phyloP scores from a whole-genome alignment of 2,113 vertebrate genomes.

The Tylochromis polylepis region DNA sequence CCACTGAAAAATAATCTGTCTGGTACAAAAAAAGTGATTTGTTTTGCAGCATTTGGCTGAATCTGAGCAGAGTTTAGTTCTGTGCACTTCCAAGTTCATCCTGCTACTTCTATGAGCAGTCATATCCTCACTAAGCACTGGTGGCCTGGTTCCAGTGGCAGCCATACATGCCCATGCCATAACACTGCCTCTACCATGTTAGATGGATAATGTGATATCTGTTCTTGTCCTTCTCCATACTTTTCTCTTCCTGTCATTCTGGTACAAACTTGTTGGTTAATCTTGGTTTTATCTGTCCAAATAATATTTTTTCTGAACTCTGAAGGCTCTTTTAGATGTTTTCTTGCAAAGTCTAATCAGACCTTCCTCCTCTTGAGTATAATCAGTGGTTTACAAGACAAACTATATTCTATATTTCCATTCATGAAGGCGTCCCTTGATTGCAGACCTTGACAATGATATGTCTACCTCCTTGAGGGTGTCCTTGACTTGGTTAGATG shows the following conservation, averaged over 20 bases:
- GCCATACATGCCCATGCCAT: not conserved
- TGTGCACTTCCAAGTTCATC: not conserved
- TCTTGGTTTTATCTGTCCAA: not conserved
- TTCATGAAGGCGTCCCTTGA: rapidly evolving
- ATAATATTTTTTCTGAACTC: not conserved
- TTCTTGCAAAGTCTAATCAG: not conserved
- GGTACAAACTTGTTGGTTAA: not conserved
- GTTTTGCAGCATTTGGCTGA: not conserved
- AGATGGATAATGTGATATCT: not conserved
- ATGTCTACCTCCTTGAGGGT: not conserved
- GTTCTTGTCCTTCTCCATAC: not conserved
- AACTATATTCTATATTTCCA: not conserved
- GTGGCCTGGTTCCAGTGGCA: not conserved
- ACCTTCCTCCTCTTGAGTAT: not conserved
- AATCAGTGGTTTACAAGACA: not conserved
- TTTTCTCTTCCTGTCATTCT: not conserved
- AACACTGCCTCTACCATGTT: not conserved
- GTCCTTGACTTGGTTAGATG: not conserved
- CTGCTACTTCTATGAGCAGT: not conserved
- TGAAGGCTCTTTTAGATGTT: not conserved
- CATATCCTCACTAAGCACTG: not conserved
- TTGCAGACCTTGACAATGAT: not conserved
- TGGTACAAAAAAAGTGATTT: not conserved
- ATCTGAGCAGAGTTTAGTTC: not conserved
- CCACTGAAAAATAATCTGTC: not conserved